These are phyloP conservation scores for Hymenopus coronatus DNA, from an alignment of 2,888 invertebrate species.

Conservation along the genomic window DNA sequence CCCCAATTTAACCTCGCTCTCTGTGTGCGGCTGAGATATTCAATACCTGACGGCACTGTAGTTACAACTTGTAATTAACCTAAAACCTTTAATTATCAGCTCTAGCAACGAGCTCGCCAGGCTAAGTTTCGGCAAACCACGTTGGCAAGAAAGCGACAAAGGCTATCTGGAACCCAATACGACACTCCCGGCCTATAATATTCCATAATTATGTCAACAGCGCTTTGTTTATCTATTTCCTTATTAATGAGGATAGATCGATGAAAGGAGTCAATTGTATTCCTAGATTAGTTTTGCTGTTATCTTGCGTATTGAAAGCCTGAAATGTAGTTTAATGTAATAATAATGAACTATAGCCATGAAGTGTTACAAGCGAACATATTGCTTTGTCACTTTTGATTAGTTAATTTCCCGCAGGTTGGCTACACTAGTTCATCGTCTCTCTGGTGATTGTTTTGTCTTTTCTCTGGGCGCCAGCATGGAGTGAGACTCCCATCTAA, in stretches of 20 bases:
- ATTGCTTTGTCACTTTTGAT: not conserved
- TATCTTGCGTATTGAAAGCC: not conserved
- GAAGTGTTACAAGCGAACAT: not conserved
- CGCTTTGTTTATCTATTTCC: no score
- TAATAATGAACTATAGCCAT: not conserved
- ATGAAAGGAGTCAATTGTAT: no score
- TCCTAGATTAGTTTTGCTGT: not conserved
- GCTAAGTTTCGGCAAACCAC: not conserved
- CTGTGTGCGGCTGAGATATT: not conserved
- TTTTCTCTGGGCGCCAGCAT: not conserved
- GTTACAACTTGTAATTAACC: constrained; percentile 27
- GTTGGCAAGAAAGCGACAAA: not conserved
- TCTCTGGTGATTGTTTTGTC: not conserved
- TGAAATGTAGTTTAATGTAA: not conserved
- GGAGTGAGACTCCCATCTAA: not conserved
- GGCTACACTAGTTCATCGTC: no score
- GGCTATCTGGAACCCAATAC: not conserved
- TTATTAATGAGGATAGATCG: no score
- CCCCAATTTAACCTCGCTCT: not conserved
- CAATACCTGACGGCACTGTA: not conserved
- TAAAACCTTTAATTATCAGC: constrained; percentile 30
- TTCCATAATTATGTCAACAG: no score
- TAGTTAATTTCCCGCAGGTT: not conserved
- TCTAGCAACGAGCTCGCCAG: not conserved
- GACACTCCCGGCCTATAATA: no score